Evolutionary conservation across 23 tunicate genomes (phyloP).

Genomic region (Diplosoma virens): DNA sequence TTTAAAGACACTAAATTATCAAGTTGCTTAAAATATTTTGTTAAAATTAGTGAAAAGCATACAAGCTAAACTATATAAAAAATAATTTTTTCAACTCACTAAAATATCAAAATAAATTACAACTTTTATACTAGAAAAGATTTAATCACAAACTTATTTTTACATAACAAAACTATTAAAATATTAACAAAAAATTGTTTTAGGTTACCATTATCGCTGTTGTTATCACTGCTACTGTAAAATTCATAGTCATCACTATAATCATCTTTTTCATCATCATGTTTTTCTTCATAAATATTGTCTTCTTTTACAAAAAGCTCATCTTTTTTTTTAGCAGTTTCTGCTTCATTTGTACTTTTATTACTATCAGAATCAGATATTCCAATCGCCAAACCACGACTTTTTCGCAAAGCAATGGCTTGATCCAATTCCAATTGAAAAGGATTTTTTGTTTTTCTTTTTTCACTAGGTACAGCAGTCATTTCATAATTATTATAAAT

Average conservation of each 20-base stretch:
- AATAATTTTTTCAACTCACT: too few relatives aligned
- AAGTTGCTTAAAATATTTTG: too few relatives aligned
- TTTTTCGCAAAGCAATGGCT: constrained; percentile 28
- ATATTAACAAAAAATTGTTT: too few relatives aligned
- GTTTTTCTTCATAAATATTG: too few relatives aligned
- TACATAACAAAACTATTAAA: too few relatives aligned
- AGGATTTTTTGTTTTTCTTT: constrained; percentile 40
- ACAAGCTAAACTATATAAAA: too few relatives aligned
- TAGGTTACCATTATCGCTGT: constrained; percentile 21
- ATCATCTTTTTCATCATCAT: too few relatives aligned
- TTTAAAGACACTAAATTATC: too few relatives aligned
- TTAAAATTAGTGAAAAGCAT: too few relatives aligned
- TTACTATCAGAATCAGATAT: constrained; percentile 26
- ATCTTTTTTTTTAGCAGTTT: not conserved
- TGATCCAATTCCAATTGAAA: constrained; percentile 62
- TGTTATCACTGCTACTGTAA: not conserved
- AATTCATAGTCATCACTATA: constrained; percentile 29
- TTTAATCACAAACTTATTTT: too few relatives aligned
- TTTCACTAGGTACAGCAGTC: constrained; percentile 50
- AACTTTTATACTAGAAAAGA: too few relatives aligned
- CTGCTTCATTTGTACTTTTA: not conserved
- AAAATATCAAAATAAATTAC: too few relatives aligned
- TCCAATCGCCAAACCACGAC: constrained; percentile 21
- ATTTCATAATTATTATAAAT: constrained; percentile 2
- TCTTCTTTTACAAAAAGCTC: not conserved